Conservation (phyloP, 1,140 invertebrate genomes). For the Tetragnatha versicolor region DNA sequence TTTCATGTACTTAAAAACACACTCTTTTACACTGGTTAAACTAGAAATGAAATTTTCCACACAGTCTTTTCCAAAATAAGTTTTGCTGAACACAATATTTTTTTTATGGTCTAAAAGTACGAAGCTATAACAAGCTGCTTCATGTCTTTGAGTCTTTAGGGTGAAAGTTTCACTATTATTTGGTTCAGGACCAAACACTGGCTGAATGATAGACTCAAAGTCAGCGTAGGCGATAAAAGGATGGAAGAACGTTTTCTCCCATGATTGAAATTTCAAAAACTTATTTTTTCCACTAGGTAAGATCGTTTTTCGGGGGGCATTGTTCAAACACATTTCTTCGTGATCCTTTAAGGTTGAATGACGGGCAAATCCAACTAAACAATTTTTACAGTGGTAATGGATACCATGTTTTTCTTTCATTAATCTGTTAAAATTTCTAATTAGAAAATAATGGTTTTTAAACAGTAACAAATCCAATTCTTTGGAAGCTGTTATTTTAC, state of each 20-base stretch:
- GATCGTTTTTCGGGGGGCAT: slow-evolving; percentile 5
- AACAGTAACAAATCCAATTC: slow-evolving; percentile 11
- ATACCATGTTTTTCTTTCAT: not conserved
- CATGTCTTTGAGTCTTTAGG: not conserved
- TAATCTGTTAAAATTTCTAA: slow-evolving; percentile 24
- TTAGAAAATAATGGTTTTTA: slow-evolving; percentile 34
- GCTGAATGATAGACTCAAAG: slow-evolving; percentile 9
- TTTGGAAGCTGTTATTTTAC: not conserved
- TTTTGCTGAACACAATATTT: not conserved
- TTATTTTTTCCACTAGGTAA: not conserved
- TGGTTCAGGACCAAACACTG: slow-evolving; percentile 1
- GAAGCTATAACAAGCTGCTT: not conserved
- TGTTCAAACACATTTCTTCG: not conserved
- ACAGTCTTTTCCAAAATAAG: not conserved
- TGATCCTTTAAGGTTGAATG: not conserved
- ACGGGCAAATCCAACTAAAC: slow-evolving; percentile 3
- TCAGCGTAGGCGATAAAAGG: slow-evolving; percentile 6
- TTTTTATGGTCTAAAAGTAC: not conserved
- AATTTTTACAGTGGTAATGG: slow-evolving; percentile 13
- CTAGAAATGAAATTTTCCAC: not conserved
- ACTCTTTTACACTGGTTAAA: not conserved
- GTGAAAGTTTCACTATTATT: not conserved
- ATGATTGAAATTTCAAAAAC: slow-evolving; percentile 15
- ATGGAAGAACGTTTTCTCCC: slow-evolving; percentile 18
- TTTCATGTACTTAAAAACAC: not conserved